A percentile compares a stretch with the other conserved stretches of the same genome.
phyloP scores from a whole-genome alignment of 2,888 invertebrate species.

The Athalia cordata region DNA sequence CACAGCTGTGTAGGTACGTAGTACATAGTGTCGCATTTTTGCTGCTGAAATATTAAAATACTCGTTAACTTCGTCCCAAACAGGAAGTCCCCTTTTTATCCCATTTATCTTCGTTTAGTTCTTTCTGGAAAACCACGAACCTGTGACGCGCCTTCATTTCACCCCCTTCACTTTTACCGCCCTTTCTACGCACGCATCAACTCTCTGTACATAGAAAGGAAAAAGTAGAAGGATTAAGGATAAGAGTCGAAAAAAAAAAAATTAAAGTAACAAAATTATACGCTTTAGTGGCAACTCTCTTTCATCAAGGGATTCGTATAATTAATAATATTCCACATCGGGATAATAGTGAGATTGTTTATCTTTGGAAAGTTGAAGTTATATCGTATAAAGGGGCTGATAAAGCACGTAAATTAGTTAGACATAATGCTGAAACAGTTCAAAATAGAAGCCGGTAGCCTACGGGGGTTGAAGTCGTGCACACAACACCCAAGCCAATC shows the following conservation, averaged over 20 bases:
- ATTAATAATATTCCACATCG: too few species aligned
- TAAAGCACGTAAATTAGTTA: not conserved
- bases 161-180: not conserved
- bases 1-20: not conserved
- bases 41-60: constrained; percentile 32
- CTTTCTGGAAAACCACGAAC: constrained; percentile 2
- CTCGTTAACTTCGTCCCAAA: constrained; percentile 33
- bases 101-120: constrained; percentile 39
- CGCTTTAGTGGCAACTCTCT: too few species aligned
- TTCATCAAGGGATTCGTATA: too few species aligned
- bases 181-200: not conserved
- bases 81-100: not conserved
- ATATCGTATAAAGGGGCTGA: not conserved
- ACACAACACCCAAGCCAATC: not conserved
- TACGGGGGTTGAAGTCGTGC: not conserved
- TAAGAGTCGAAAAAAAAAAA: not conserved
- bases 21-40: constrained; percentile 1
- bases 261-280: not conserved
- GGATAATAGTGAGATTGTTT: not conserved
- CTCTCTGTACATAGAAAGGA: not conserved
- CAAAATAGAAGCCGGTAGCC: too few species aligned
- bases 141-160: constrained; percentile 1
- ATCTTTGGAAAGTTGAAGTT: not conserved
- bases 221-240: not conserved
- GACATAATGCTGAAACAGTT: not conserved